A percentile compares a stretch with the other conserved stretches of the same genome.
phyloP scores from a whole-genome alignment of 2,113 vertebrate genomes.

The Pelvicachromis taeniatus region DNA sequence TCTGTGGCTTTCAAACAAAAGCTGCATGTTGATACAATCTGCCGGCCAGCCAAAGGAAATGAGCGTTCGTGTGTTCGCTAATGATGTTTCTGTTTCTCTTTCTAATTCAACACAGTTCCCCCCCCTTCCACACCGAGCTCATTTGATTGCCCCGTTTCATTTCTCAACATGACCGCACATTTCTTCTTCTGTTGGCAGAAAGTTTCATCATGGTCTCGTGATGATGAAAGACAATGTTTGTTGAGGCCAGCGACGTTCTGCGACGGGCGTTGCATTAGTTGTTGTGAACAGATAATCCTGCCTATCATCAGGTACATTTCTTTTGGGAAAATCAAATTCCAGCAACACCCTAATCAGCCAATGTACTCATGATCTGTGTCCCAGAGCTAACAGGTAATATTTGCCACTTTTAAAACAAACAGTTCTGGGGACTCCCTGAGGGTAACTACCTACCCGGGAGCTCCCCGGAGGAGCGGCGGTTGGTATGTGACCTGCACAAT shows the following conservation, averaged over 20 bases:
- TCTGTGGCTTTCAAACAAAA: slow-evolving; percentile 69
- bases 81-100: slow-evolving; percentile 59
- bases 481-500: background rate
- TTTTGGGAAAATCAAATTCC: background rate
- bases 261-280: background rate
- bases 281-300: background rate
- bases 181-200: background rate
- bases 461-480: background rate
- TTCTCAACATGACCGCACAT: slow-evolving; percentile 24
- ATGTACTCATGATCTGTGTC: background rate
- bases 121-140: slow-evolving; percentile 44
- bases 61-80: slow-evolving; percentile 58
- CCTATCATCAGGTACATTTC: background rate
- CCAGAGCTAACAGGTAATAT: background rate
- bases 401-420: background rate
- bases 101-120: slow-evolving; percentile 45
- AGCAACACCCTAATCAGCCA: background rate
- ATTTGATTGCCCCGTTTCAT: slow-evolving; percentile 35
- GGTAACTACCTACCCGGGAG: background rate
- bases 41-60: slow-evolving; percentile 51
- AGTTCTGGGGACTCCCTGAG: background rate
- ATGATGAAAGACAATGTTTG: background rate
- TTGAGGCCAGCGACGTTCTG: background rate
- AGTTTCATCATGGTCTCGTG: background rate
- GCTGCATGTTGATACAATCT: slow-evolving; percentile 68